Evolutionary conservation across 2,113 vertebrate species (phyloP).

Genomic region (Taxidea taxus): DNA sequence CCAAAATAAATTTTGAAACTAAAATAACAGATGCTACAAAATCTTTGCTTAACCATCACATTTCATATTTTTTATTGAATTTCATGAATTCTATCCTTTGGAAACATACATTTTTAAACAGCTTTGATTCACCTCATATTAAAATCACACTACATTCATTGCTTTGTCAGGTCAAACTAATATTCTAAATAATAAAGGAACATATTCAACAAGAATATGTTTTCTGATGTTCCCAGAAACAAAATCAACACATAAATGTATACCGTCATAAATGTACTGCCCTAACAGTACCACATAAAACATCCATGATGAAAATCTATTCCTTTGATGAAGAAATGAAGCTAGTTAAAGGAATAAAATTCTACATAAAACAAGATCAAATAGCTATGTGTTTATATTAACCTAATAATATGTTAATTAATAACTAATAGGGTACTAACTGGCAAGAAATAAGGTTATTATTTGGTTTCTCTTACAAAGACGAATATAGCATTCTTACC

Average conservation of each 20-base stretch:
- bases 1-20: constrained; percentile 43
- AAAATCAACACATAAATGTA: neutral
- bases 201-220: neutral
- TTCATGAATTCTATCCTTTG: neutral
- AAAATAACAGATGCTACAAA: constrained; percentile 24
- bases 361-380: neutral
- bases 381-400: neutral
- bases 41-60: neutral
- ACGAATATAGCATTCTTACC: neutral
- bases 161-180: neutral
- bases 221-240: neutral
- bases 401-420: neutral
- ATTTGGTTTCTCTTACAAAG: neutral
- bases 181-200: neutral
- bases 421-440: neutral
- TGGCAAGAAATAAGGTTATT: neutral
- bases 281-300: neutral
- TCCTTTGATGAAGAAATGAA: neutral
- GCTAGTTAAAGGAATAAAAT: neutral
- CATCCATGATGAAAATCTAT: neutral
- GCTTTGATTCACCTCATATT: neutral
- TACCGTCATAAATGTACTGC: neutral
- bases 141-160: neutral
- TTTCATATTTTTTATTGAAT: neutral
- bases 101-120: constrained; percentile 23